Percentiles rank a stretch among this genome's conserved stretches.
These are phyloP conservation scores for Melopsittacus undulatus DNA, from an alignment of 2,797 vertebrate genomes.

Conservation along the genomic window DNA sequence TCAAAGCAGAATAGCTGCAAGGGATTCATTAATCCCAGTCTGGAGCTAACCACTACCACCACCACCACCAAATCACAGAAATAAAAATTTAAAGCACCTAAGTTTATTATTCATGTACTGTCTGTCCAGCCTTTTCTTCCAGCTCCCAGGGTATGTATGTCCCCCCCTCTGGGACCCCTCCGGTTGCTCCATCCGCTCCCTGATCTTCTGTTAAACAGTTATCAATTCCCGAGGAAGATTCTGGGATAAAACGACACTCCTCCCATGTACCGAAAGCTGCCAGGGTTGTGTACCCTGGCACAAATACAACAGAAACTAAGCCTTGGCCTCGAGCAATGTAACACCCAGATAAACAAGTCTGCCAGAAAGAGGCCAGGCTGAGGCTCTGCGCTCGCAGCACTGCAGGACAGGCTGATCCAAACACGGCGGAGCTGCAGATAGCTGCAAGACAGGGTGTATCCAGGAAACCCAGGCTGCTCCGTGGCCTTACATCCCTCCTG, in stretches of 20 bases:
- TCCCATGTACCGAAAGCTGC: slow-evolving; percentile 42
- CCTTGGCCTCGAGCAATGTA: slow-evolving; percentile 62
- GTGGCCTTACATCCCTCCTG: not conserved
- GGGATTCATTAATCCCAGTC: slow-evolving; percentile 50
- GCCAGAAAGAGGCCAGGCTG: slow-evolving; percentile 58
- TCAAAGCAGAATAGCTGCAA: slow-evolving; percentile 60
- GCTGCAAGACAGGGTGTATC: slow-evolving; percentile 53
- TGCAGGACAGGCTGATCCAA: not conserved
- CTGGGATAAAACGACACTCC: slow-evolving; percentile 26
- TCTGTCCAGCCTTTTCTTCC: not conserved
- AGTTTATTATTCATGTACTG: not conserved
- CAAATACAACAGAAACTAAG: slow-evolving; percentile 70
- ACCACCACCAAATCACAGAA: not conserved
- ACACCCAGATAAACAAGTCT: slow-evolving; percentile 69
- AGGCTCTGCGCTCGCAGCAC: not conserved
- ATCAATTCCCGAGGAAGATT: slow-evolving; percentile 30
- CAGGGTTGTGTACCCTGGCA: slow-evolving; percentile 68
- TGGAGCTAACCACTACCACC: slow-evolving; percentile 28
- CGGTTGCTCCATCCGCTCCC: not conserved
- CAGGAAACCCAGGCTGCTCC: slow-evolving; percentile 44
- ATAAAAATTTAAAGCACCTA: not conserved
- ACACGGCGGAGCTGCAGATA: not conserved
- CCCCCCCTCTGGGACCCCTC: not conserved
- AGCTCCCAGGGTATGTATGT: not conserved
- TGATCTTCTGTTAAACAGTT: slow-evolving; percentile 42